Evolutionary conservation across 2,113 vertebrate genomes (phyloP), one percentile per base, ranked within the genome.

Genomic region (Lycocorax pyrrhopterus): DNA sequence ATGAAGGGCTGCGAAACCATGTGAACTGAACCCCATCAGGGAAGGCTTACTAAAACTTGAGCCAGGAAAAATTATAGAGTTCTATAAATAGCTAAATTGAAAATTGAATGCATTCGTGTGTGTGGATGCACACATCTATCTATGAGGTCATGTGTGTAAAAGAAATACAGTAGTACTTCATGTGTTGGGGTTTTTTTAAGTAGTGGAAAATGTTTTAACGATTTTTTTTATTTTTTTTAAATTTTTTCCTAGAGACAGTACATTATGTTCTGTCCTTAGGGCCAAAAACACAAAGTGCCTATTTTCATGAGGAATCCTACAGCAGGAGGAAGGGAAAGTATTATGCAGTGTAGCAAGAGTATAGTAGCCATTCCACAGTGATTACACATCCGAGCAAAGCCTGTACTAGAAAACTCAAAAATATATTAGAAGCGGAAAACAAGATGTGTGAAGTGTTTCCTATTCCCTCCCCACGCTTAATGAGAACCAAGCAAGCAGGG

Each of bases 331-430:
- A 97, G 93, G 96, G 90, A 93, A 96, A 96, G 96, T 95, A 93
- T 97, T 96, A 87, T 93, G 94, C 88, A 94, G 93, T 52, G 80
- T 92, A 91, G 68, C 93, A 84, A 87, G 93, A 95, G 93, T 97
- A 96, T 92, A 95, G 97, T 96, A 90, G 97, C 96, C 96, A 96
- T 98, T 98, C 96, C 96, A 95, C 79, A 96, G 89, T 8, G 83
- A 97, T 96, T 97, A 96, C 94, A 91, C 89, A 97, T 96, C 62
- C 86, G 87, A 94, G 95, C 68, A 96, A 94, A 95, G 80, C 59
- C 41, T 82, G 37, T 43, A 32, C 23, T 58, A 92, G 86, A 96
- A 96, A 92, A 94, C 56, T 68, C 69, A 91, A 75, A 96, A 96
- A 92, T 96, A 30, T 68, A 94, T 92, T 93, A 66, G 94, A 93